phyloP scores from a whole-genome alignment of 2,888 invertebrate genomes.

The Leistus spinibarbis region DNA sequence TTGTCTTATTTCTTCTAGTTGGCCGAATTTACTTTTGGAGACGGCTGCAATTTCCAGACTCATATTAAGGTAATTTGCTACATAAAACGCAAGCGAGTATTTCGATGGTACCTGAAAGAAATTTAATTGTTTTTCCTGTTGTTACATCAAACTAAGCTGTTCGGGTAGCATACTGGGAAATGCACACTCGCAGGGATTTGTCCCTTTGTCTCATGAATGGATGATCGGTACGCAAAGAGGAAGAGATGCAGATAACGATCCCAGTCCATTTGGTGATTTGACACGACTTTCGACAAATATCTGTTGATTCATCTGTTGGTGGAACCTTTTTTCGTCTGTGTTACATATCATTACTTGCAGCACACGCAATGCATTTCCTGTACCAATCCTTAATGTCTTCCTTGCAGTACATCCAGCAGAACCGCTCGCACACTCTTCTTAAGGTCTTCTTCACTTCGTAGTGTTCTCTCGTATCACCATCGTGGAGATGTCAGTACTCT shows the following conservation, averaged over 20 bases:
- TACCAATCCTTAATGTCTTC: conserved; percentile 45
- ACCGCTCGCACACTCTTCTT: conserved; percentile 41
- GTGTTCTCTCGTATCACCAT: conserved; percentile 45
- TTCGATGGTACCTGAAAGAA: too few relatives aligned
- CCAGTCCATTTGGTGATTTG: too few relatives aligned
- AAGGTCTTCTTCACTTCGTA: conserved; percentile 46
- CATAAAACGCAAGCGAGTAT: too few relatives aligned
- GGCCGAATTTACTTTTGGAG: conserved; percentile 42
- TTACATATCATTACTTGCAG: conserved; percentile 41
- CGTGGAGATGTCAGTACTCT: conserved; percentile 41
- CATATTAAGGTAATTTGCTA: too few relatives aligned
- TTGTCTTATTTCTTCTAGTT: too few relatives aligned
- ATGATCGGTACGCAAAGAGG: too few relatives aligned
- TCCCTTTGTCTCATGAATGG: too few relatives aligned
- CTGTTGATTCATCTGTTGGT: conserved; percentile 42
- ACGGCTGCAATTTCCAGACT: conserved; percentile 47
- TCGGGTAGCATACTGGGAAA: conserved; percentile 42
- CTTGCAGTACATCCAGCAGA: conserved; percentile 2
- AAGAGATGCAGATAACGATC: too few relatives aligned
- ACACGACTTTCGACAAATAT: too few relatives aligned
- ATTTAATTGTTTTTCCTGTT: too few relatives aligned
- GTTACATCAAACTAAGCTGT: conserved; percentile 42
- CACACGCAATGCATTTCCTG: conserved; percentile 39
- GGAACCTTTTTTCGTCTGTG: conserved; percentile 30
- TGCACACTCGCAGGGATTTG: too few relatives aligned